Conservation (phyloP, 2,888 invertebrate species). For the Cantharis rufa region DNA sequence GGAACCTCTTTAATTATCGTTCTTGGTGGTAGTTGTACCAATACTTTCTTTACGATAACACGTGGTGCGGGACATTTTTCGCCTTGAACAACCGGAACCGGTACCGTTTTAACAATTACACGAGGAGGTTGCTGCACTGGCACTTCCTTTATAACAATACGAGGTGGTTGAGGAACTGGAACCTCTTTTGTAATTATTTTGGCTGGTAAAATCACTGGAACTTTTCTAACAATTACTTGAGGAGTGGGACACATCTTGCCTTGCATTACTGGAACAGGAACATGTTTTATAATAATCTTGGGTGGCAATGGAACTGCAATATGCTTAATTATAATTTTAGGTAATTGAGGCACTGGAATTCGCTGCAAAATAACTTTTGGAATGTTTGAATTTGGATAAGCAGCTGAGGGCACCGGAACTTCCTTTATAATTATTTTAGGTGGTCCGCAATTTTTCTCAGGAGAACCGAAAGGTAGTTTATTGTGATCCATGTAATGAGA, state of each 20-base stretch:
- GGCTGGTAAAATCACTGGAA: neutral
- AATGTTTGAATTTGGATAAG: neutral
- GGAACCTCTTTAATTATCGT: constrained; percentile 12
- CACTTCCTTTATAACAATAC: constrained; percentile 4
- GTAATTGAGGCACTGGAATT: neutral
- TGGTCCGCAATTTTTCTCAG: neutral
- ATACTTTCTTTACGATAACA: constrained; percentile 9
- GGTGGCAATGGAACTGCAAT: neutral
- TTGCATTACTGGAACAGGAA: neutral
- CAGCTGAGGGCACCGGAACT: neutral
- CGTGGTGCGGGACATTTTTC: constrained; percentile 6
- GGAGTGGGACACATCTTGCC: neutral
- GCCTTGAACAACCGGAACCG: constrained; percentile 5
- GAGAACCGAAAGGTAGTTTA: neutral
- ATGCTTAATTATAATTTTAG: neutral
- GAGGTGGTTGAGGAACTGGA: neutral
- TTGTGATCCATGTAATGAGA: neutral
- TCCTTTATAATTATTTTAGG: constrained; percentile 8
- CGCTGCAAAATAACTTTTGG: neutral
- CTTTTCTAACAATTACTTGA: neutral
- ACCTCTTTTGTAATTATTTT: constrained; percentile 8
- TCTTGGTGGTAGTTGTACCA: constrained; percentile 17
- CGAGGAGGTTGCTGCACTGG: constrained; percentile 1
- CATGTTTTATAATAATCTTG: neutral
- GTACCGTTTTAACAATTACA: constrained; percentile 12